Percentiles rank a stretch among this genome's conserved stretches.
Evolutionary conservation across 1,140 invertebrate species (phyloP).

Genomic region (Scaptomyza hsui): DNA sequence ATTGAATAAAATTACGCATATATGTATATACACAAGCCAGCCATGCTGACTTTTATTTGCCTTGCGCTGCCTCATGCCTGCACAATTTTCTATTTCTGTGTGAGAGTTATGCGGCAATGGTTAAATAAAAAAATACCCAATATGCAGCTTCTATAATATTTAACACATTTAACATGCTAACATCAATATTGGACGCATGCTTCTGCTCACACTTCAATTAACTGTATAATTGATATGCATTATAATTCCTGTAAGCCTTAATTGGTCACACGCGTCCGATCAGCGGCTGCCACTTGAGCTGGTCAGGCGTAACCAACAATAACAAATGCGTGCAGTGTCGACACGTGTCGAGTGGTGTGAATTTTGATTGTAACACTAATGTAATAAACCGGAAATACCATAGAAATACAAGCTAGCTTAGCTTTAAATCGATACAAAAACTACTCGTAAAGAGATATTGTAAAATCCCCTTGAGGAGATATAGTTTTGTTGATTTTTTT

Average conservation of each 20-base stretch:
- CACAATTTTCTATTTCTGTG: neutral
- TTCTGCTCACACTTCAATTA: constrained; percentile 53
- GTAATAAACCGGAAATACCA: neutral
- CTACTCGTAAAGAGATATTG: neutral
- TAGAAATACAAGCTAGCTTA: neutral
- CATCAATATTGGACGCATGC: constrained; percentile 10
- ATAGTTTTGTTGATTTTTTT: too few species aligned
- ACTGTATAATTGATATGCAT: constrained; percentile 72
- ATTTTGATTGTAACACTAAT: constrained; percentile 38
- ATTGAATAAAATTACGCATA: constrained; percentile 61
- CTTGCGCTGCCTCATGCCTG: constrained; percentile 34
- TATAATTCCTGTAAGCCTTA: constrained; percentile 41
- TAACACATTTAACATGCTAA: constrained; percentile 19
- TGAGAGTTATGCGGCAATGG: constrained; percentile 14
- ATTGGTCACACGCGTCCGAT: constrained; percentile 64
- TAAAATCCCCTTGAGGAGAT: too few species aligned
- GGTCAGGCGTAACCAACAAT: constrained; percentile 25
- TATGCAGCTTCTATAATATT: constrained; percentile 29
- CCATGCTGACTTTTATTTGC: constrained; percentile 41
- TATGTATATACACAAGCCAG: constrained; percentile 52
- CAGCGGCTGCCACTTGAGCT: constrained; percentile 47
- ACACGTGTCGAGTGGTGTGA: constrained; percentile 65
- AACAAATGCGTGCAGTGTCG: constrained; percentile 11
- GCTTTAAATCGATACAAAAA: neutral
- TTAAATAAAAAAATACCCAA: neutral